Evolutionary conservation across 2,888 invertebrate genomes (phyloP), one percentile per base, ranked within the genome.

Genomic region (Tenodera sinensis): DNA sequence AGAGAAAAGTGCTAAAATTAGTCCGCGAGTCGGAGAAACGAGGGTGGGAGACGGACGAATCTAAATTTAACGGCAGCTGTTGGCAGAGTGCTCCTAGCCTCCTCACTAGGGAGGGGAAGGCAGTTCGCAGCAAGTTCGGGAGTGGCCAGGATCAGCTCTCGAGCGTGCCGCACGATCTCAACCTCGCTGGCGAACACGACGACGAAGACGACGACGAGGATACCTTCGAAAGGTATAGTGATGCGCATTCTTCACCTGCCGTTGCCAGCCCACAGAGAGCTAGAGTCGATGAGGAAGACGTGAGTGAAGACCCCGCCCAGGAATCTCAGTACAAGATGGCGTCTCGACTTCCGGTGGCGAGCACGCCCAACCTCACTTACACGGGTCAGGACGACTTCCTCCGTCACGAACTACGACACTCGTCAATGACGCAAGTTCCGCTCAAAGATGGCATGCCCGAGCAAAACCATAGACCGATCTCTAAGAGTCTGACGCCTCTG

Each of bases 351-450:
- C 93, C 94, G 89, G 94, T 94, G 0, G 93, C 93, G 28, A 95
- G 94, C 91, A 96, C 96, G 9, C 96, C 96, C 0, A 96, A 96
- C 92, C 92, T 96, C 84, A 89, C 28, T 28, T 28, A 86, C 30
- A 28, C 15, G 28, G 89, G 85, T 81, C 84, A 84, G 87, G 90
- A 83, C 90, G 91, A 85, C 15, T 85, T 27, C 90, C 90, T 71
- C 6, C 54, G 54, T 71, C 54, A 71, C 54, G 95, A 95, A 90
- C 93, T 94, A 90, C 94, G 95, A 54, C 93, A 93, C 85, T 95
- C 95, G 89, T 94, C 96, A 2, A 95, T 95, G 89, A 95, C 95
- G 90, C 94, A 96, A 87, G 94, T 95, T 81, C 95, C 95, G n/a
- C 94, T 95, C 91, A 94, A 95, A 71, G 88, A 91, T 91, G 88